These are phyloP conservation scores for Drosophila anomelani DNA, from an alignment of 2,888 invertebrate species.

Conservation along the genomic window DNA sequence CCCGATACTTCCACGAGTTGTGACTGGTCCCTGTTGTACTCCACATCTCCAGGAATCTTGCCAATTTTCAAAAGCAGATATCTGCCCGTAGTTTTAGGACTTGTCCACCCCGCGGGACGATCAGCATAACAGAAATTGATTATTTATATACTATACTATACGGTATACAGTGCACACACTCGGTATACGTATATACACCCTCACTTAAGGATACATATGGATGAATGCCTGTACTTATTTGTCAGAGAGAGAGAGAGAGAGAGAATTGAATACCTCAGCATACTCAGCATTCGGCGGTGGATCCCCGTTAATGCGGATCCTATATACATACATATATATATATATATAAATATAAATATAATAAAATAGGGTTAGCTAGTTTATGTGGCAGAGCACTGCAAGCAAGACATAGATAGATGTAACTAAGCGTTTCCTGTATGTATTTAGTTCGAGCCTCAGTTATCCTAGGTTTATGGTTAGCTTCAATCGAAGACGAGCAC, in stretches of 20 bases:
- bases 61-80: slow-evolving; percentile 33
- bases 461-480: slow-evolving; percentile 69
- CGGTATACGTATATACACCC: slow-evolving; percentile 26
- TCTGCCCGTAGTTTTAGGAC: slow-evolving; percentile 46
- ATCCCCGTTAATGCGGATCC: slow-evolving; percentile 21
- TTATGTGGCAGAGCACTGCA: slow-evolving; percentile 33
- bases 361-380: slow-evolving; percentile 30
- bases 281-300: slow-evolving; percentile 58
- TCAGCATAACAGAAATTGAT: slow-evolving; percentile 35
- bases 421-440: slow-evolving; percentile 47
- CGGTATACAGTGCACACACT: slow-evolving; percentile 29
- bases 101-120: slow-evolving; percentile 20
- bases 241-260: slow-evolving; percentile 33
- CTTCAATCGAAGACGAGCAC: slow-evolving; percentile 61
- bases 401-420: slow-evolving; percentile 46
- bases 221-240: slow-evolving; percentile 49
- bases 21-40: slow-evolving; percentile 34
- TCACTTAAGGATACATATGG: slow-evolving; percentile 15
- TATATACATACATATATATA: slow-evolving; percentile 26
- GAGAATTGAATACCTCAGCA: slow-evolving; percentile 73
- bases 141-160: slow-evolving; percentile 16
- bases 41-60: slow-evolving; percentile 35
- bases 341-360: not conserved
- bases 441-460: slow-evolving; percentile 50
- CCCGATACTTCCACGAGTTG: slow-evolving; percentile 50